These are phyloP conservation scores for Euphysa ruthae DNA, from an alignment of 30 jellyfish, hydroid and myxozoan genomes.

Conservation along the genomic window DNA sequence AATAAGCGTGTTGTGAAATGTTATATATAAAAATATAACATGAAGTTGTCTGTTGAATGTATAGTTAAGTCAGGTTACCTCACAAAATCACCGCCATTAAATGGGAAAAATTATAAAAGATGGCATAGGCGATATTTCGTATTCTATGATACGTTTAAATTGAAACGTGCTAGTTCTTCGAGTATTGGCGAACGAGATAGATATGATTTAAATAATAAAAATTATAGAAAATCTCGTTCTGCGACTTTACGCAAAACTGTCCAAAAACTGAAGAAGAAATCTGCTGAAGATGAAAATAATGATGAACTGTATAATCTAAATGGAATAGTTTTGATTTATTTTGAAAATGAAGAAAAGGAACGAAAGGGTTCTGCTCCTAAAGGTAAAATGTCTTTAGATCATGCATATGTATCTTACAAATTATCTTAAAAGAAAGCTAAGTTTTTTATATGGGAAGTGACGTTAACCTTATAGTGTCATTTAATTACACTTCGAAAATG, in stretches of 20 bases:
- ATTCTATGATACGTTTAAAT: neutral
- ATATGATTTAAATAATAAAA: neutral
- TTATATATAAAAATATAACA: no score
- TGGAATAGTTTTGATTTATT: conserved; percentile 3
- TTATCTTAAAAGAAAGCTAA: no score
- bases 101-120: conserved; percentile 1
- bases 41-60: conserved; percentile 7
- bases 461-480: no score
- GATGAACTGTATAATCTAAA: neutral
- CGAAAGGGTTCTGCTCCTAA: conserved; percentile 3
- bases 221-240: neutral
- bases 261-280: neutral
- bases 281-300: neutral
- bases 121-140: conserved; percentile 17
- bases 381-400: no score
- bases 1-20: no score
- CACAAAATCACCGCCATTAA: conserved; percentile 20
- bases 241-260: neutral
- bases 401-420: no score
- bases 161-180: neutral
- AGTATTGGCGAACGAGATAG: neutral
- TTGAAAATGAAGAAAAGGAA: conserved; percentile 20
- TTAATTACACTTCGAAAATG: no score
- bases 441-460: no score
- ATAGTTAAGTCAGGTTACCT: conserved; percentile 15